Conservation (phyloP, 2,888 invertebrate genomes). For the Tinea trinotella region DNA sequence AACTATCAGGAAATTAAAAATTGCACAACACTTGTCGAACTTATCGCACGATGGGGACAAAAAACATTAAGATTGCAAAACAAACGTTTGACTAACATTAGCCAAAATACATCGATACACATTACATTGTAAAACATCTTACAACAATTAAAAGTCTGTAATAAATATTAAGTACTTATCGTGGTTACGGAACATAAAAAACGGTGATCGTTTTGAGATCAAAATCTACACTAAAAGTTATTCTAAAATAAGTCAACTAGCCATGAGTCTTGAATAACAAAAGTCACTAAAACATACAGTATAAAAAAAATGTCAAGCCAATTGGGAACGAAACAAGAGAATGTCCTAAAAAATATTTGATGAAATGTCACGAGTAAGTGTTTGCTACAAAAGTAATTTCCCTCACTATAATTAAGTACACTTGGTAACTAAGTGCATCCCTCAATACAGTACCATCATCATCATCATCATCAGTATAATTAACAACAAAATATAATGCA, state of each 20-base stretch:
- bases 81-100: neutral
- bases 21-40: conserved; percentile 4
- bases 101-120: neutral
- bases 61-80: conserved; percentile 26
- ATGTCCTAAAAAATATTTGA: neutral
- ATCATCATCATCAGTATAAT: no score
- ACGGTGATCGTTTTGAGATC: conserved; percentile 71
- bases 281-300: conserved; percentile 8
- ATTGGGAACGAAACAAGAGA: neutral
- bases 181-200: conserved; percentile 62
- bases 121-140: no score
- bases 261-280: conserved; percentile 5
- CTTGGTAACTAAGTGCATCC: neutral
- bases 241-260: conserved; percentile 1
- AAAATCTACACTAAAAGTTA: conserved; percentile 25
- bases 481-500: neutral
- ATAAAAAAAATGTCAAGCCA: conserved; percentile 1
- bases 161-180: conserved; percentile 56
- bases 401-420: neutral
- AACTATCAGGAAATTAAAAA: conserved; percentile 23
- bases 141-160: neutral
- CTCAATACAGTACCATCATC: conserved; percentile 2
- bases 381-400: neutral
- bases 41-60: conserved; percentile 23
- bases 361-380: neutral